Evolutionary conservation across 2,797 vertebrate genomes (phyloP), one percentile per base, ranked within the genome.

Genomic region (Hephaestus fuliginosus): DNA sequence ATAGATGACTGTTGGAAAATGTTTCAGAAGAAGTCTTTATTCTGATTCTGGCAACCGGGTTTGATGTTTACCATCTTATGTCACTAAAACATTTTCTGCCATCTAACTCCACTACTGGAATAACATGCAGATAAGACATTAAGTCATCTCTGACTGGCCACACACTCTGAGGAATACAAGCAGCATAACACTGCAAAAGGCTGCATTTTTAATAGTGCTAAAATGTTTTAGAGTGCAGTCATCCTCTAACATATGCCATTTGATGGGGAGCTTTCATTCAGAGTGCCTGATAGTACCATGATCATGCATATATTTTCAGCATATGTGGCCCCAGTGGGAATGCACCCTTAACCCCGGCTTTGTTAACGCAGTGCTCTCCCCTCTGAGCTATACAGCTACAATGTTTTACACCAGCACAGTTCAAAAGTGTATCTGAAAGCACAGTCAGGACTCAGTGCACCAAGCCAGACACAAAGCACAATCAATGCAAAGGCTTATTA

Each of bases 341-440:
- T 74, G 57, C 61, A 73, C 39, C 55, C 20, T 56, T 73, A 70
- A 82, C 70, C 61, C 30, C 0, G 25, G 77, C 55, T 44, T 74
- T 64, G 63, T 70, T 65, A 61, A 77, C 68, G 48, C 70, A 8
- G 39, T 25, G 57, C 22, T 82, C 57, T 56, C 18, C 44, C 44
- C 51, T 70, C 9, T 0, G 48, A 76, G 69, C 78, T 64, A 46
- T 33, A 36, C 49, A 25, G 52, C 67, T 28, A 4, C 30, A 48
- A 1, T 60, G 74, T 71, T 76, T 79, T 49, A 80, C 18, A 52
- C 71, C 49, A 48, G 51, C 49, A 64, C 20, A 9, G 69, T 74
- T 86, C 51, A 75, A 78, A 83, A 51, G 70, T 67, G 60, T 15
- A 68, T 86, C 56, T 74, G 7, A 78, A 65, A 71, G 77, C 71